Evolutionary conservation across 2,888 invertebrate species (phyloP), one percentile per base, ranked within the genome.

Genomic region (Lasius fuliginosus): DNA sequence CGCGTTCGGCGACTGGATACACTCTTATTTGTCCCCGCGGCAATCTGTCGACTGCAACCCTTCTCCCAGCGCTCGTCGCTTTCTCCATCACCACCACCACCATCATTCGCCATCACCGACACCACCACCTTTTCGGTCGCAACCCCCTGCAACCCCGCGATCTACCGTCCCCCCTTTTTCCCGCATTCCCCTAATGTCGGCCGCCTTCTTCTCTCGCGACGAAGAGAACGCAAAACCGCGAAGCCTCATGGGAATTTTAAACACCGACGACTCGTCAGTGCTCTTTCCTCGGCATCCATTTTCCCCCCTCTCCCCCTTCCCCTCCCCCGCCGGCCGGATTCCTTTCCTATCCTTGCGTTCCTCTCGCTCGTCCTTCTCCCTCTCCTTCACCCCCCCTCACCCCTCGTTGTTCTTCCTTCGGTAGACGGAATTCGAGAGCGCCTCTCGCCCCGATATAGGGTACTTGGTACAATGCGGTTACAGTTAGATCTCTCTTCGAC

Each of bases 21-120:
- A 93, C 92, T 93, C 91, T 93, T 93, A 91, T 92, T 92, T 92
- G 93, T 94, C 93, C 92, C 93, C 89, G 89, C 91, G 92, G 93
- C 93, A 94, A 94, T 94, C 93, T 93, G 93, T 93, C 92, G 92
- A 91, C 92, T 91, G 91, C 89, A 89, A 90, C 91, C 79, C 90
- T 90, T 88, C 87, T 86, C 87, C 76, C 67, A 79, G 83, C 86
- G 23, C 23, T 23, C 23, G 85, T 84, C 82, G 84, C 84, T 85
- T 85, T 82, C 82, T 85, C 90, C 87, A 75, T n/a, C 90, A 71
- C 86, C 75, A 81, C 68, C 79, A 46, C 82, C 42, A 49, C 23
- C 82, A 23, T 82, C 84, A 82, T 85, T 85, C 90, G 69, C 83
- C 71, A 77, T 56, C 73, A 27, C 82, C 33, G 46, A 23, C 75